Conservation (phyloP, 2,888 invertebrate species). For the Cyclophora punctaria region DNA sequence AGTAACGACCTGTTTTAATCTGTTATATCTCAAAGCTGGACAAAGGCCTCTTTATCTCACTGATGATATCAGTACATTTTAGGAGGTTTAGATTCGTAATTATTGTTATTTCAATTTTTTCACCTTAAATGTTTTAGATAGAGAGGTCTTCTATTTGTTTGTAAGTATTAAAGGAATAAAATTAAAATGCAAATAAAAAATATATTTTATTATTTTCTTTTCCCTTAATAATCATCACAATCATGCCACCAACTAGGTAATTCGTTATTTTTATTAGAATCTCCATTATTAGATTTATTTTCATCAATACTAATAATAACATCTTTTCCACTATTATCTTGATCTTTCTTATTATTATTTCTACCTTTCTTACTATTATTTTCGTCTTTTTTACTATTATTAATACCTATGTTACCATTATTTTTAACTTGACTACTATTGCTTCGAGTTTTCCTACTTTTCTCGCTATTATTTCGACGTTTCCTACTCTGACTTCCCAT, state of each 20-base stretch:
- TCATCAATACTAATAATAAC: constrained; percentile 34
- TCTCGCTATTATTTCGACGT: constrained; percentile 22
- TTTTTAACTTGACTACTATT: constrained; percentile 31
- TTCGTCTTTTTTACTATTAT: constrained; percentile 5
- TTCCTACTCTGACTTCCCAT: too few species aligned
- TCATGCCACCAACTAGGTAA: constrained; percentile 31
- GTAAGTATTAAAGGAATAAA: too few species aligned
- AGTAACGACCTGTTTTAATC: too few species aligned
- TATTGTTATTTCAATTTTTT: too few species aligned
- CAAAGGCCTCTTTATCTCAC: too few species aligned
- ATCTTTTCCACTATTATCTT: constrained; percentile 35
- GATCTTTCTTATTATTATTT: constrained; percentile 24
- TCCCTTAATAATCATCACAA: constrained; percentile 34
- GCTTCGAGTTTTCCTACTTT: constrained; percentile 35
- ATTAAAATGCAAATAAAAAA: too few species aligned
- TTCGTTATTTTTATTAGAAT: constrained; percentile 9
- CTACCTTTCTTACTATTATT: constrained; percentile 21
- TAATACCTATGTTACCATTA: constrained; percentile 21
- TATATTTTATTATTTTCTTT: background rate
- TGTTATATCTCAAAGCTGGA: too few species aligned
- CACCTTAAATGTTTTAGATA: too few species aligned
- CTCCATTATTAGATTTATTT: constrained; percentile 22
- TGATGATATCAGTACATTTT: too few species aligned
- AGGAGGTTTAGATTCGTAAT: too few species aligned
- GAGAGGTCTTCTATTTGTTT: too few species aligned